Evolutionary conservation across 2,888 invertebrate species (phyloP), one percentile per base, ranked within the genome.

Genomic region (Aleiodes leptofemur): DNA sequence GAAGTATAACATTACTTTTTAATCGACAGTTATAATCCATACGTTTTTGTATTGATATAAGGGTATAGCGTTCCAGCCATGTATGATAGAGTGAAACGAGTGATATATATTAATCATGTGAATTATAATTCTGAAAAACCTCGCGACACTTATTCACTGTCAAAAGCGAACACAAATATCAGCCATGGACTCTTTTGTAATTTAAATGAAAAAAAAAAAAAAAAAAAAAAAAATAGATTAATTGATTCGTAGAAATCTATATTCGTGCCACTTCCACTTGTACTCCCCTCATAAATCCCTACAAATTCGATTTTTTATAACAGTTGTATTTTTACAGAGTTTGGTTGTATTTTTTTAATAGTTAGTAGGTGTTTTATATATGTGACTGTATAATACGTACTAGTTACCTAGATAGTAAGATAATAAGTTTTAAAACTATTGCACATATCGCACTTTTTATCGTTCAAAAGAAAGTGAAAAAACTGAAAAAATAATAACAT

Each of bases 281-380:
- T 43, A 43, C 43, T 4, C 43, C 38, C 38, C 61, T 61, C 43
- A 64, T 64, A 64, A 38, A 43, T 64, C 48, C 64, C 64, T 34
- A 64, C 16, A 16, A 64, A 64, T 23, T 43, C 14, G 43, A 64
- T 48, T 64, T 61, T 38, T 64, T 64, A 43, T 59, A 59, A 43
- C 16, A 84, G 84, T 86, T 85, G 86, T 88, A 88, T 88, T 88
- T 88, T 88, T 88, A 86, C 87, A 88, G 85, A 86, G 77, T 86
- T 85, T 78, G 80, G 84, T 87, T 83, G 84, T 84, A 81, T 83
- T 82, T 72, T 74, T 83, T 83, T 64, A 55, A 84, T 55, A 55
- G n/a, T 14, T 85, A 87, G 85, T 85, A 87, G 84, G 74, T 70
- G 77, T 79, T 78, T 74, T 64, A 79, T 77, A 76, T 73, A 76